phyloP scores from a whole-genome alignment of 2,797 vertebrate genomes.

The Atherinosoma microstoma region DNA sequence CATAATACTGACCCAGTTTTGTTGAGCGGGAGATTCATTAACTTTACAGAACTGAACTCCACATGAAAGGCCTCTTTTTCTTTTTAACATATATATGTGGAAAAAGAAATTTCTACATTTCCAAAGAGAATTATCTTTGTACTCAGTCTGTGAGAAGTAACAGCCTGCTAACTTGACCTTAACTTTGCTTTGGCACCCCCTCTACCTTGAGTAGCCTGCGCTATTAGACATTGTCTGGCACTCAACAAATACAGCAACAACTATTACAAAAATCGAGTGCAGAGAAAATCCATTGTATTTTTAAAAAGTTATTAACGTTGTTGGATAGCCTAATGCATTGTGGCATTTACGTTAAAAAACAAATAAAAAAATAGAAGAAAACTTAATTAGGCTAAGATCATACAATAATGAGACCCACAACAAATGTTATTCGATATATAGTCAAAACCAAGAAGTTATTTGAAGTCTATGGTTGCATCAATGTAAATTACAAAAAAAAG shows the following conservation, averaged over 20 bases:
- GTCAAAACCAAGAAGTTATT: not conserved
- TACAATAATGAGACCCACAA: not conserved
- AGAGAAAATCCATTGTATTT: slow-evolving; percentile 17
- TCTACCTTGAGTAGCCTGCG: slow-evolving; percentile 73
- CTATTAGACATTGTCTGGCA: slow-evolving; percentile 74
- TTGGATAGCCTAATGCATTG: not conserved
- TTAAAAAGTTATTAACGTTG: not conserved
- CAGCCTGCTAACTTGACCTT: slow-evolving; percentile 97
- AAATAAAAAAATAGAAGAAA: too few species aligned
- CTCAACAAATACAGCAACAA: slow-evolving; percentile 63
- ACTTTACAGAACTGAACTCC: not conserved
- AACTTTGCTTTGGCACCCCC: slow-evolving; percentile 97
- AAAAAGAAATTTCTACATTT: not conserved
- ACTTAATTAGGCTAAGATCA: too few species aligned
- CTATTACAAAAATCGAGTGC: slow-evolving; percentile 18
- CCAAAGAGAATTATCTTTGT: not conserved
- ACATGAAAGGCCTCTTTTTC: not conserved
- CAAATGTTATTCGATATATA: not conserved
- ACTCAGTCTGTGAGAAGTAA: slow-evolving; percentile 78
- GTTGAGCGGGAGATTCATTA: not conserved
- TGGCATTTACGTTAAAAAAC: not conserved
- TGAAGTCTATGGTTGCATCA: not conserved
- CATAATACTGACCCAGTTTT: not conserved
- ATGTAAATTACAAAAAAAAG: not conserved
- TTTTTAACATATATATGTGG: not conserved